Evolutionary conservation across 2,113 vertebrate species (phyloP).

Genomic region (Macroglossus sobrinus): DNA sequence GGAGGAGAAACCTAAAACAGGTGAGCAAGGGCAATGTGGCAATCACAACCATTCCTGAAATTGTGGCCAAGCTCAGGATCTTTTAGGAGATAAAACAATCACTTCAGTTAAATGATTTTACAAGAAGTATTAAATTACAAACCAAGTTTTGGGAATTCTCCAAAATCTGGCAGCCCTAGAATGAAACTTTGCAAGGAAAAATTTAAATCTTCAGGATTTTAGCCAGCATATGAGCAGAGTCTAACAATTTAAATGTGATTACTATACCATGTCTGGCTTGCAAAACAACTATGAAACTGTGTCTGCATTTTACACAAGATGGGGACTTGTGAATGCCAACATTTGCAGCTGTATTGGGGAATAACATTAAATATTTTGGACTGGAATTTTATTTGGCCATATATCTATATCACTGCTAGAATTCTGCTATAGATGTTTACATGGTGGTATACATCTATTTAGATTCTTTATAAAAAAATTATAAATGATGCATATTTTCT

Average conservation of each 20-base stretch:
- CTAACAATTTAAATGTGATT: constrained; percentile 75
- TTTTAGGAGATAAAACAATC: constrained; percentile 75
- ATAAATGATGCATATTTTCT: background rate
- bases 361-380: constrained; percentile 59
- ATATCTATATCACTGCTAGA: constrained; percentile 27
- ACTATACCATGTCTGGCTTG: constrained; percentile 60
- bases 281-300: constrained; percentile 58
- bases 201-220: constrained; percentile 70
- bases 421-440: background rate
- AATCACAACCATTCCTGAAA: constrained; percentile 88
- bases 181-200: constrained; percentile 24
- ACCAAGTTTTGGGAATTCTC: constrained; percentile 77
- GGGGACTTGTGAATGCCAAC: constrained; percentile 37
- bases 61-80: constrained; percentile 75
- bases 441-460: background rate
- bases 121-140: constrained; percentile 84
- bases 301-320: background rate
- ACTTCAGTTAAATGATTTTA: constrained; percentile 83
- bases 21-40: constrained; percentile 85
- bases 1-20: constrained; percentile 93
- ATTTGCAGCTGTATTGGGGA: background rate
- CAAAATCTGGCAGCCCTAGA: constrained; percentile 55
- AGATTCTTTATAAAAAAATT: background rate
- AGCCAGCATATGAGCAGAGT: constrained; percentile 75
- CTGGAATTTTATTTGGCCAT: constrained; percentile 48